These are phyloP conservation scores for Aplysina aerophoba DNA, from an alignment of 37 sponge, comb jelly and placozoan genomes.

Conservation along the genomic window DNA sequence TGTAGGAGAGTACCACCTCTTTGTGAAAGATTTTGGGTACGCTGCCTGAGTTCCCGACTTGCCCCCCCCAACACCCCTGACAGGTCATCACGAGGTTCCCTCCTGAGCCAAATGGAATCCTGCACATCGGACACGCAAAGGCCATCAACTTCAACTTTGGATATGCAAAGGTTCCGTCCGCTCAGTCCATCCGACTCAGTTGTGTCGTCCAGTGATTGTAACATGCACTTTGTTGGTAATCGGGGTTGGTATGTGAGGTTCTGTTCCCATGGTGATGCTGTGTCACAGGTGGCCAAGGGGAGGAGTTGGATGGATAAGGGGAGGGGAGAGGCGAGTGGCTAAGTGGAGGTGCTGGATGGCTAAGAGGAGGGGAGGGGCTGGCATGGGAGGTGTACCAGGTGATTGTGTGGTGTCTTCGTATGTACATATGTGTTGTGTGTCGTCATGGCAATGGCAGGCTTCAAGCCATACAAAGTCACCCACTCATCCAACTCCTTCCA, in stretches of 20 bases:
- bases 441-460: too few relatives aligned
- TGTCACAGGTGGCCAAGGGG: slow-evolving; percentile 68
- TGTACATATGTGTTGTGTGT: too few relatives aligned
- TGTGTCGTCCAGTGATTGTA: slow-evolving; percentile 15
- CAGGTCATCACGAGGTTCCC: slow-evolving; percentile 96
- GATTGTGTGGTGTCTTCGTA: too few relatives aligned
- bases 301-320: slow-evolving; percentile 87
- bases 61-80: slow-evolving; percentile 50
- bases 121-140: slow-evolving; percentile 99
- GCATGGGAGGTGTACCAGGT: neutral
- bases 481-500: slow-evolving; percentile 94
- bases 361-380: neutral
- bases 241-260: neutral
- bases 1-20: neutral
- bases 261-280: neutral
- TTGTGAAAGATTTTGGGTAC: neutral
- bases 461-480: slow-evolving; percentile 87
- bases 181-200: neutral
- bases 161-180: slow-evolving; percentile 77
- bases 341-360: slow-evolving; percentile 25
- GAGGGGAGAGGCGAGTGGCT: slow-evolving; percentile 91
- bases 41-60: too few relatives aligned
- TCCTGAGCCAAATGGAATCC: slow-evolving; percentile 99
- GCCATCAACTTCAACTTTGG: slow-evolving; percentile 99
- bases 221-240: neutral